These are phyloP conservation scores for Antennarius striatus DNA, from an alignment of 2,113 vertebrate genomes.

Conservation along the genomic window DNA sequence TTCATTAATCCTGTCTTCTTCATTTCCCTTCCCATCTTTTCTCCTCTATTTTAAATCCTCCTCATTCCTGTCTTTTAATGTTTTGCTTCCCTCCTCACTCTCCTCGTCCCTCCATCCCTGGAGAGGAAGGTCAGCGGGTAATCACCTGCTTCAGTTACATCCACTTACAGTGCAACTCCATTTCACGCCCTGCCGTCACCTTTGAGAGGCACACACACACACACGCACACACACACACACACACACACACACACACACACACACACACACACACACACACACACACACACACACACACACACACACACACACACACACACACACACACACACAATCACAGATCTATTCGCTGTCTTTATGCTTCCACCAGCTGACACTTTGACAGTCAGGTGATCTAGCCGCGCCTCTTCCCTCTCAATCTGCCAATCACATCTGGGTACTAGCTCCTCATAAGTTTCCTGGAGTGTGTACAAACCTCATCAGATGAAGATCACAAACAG, in stretches of 20 bases:
- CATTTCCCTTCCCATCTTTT: background rate
- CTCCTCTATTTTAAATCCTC: background rate
- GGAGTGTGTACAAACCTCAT: background rate
- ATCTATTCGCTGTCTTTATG: no score
- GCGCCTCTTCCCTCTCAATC: background rate
- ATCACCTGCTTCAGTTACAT: slow-evolving; percentile 48
- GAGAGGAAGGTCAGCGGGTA: slow-evolving; percentile 8
- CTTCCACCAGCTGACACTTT: background rate
- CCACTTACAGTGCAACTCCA: slow-evolving; percentile 14
- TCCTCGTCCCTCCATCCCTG: background rate
- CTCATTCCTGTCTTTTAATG: background rate
- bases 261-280: background rate
- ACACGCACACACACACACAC: background rate
- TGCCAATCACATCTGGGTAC: background rate
- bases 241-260: slow-evolving; percentile 6
- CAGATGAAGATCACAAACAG: background rate
- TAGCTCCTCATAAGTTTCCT: slow-evolving; percentile 2
- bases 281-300: background rate
- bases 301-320: slow-evolving; percentile 7
- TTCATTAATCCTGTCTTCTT: no score
- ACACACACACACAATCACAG: background rate
- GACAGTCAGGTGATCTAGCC: background rate
- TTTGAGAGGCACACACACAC: background rate
- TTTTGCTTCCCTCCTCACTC: no score
- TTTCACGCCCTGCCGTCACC: slow-evolving; percentile 18